Conservation (phyloP, 1,140 invertebrate species). For the Drosophila insularis region DNA sequence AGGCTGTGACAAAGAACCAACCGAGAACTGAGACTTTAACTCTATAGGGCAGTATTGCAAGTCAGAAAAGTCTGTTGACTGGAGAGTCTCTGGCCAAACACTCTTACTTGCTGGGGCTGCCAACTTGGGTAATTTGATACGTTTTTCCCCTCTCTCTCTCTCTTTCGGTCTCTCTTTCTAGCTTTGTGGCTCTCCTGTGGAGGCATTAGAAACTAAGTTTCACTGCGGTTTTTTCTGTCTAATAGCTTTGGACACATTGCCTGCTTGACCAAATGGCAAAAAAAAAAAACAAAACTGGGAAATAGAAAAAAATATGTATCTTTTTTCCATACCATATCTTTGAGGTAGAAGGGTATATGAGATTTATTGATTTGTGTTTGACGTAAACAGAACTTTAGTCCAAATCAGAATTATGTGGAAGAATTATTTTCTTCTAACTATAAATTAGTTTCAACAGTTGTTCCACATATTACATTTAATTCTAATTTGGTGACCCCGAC, state of each 20-base stretch:
- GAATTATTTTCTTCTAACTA: too few species aligned
- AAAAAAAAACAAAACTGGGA: not conserved
- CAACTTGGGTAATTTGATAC: conserved; percentile 51
- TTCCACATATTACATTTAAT: too few species aligned
- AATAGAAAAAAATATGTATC: not conserved
- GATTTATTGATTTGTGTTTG: too few species aligned
- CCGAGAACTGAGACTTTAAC: conserved; percentile 34
- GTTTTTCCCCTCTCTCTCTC: not conserved
- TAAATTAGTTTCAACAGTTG: too few species aligned
- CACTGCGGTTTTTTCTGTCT: conserved; percentile 65
- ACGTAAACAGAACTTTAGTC: too few species aligned
- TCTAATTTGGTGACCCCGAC: too few species aligned
- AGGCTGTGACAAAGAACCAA: conserved; percentile 63
- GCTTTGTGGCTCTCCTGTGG: not conserved
- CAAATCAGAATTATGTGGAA: too few species aligned
- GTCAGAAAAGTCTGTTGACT: too few species aligned
- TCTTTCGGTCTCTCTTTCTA: not conserved
- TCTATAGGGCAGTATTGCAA: conserved; percentile 11
- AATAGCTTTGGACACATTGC: conserved; percentile 75
- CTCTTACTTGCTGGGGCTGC: conserved; percentile 50
- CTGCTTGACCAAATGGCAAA: conserved; percentile 42
- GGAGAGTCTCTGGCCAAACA: conserved; percentile 40
- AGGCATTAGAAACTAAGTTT: conserved; percentile 57
- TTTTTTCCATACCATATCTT: not conserved
- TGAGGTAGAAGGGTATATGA: not conserved